Evolutionary conservation across 2,113 vertebrate genomes (phyloP).

Genomic region (Python bivittatus): DNA sequence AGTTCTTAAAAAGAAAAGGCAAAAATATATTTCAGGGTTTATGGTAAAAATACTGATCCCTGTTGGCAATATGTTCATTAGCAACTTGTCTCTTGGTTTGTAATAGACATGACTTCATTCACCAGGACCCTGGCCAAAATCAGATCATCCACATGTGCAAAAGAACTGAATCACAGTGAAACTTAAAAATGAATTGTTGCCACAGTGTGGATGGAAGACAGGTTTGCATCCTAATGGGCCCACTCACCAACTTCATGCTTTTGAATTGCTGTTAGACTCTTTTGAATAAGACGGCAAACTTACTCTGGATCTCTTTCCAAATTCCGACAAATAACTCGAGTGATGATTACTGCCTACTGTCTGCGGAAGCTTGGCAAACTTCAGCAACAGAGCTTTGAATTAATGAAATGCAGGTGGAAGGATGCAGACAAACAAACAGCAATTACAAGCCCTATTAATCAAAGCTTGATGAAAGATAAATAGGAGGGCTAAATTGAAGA

Average conservation of each 20-base stretch:
- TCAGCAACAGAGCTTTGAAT: slow-evolving; percentile 34
- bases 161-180: slow-evolving; percentile 25
- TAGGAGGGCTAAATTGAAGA: slow-evolving; percentile 20
- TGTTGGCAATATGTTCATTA: slow-evolving; percentile 17
- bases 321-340: slow-evolving; percentile 27
- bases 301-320: slow-evolving; percentile 17
- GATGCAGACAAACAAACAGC: slow-evolving; percentile 39
- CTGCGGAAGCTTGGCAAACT: slow-evolving; percentile 18
- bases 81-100: slow-evolving; percentile 1
- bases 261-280: slow-evolving; percentile 5
- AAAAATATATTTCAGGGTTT: neutral
- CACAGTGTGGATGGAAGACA: neutral
- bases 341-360: slow-evolving; percentile 35
- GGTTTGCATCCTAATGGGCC: neutral
- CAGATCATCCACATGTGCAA: slow-evolving; percentile 34
- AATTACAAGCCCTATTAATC: slow-evolving; percentile 39
- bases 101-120: slow-evolving; percentile 17
- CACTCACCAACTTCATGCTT: slow-evolving; percentile 21
- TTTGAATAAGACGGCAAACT: slow-evolving; percentile 18
- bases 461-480: slow-evolving; percentile 50
- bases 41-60: slow-evolving; percentile 37
- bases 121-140: slow-evolving; percentile 25
- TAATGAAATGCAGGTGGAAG: slow-evolving; percentile 31
- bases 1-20: neutral
- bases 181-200: slow-evolving; percentile 13